A percentile compares a stretch with the other conserved stretches of the same genome.
Conservation (phyloP, 2,888 invertebrate genomes). For the Epinotia demarniana region DNA sequence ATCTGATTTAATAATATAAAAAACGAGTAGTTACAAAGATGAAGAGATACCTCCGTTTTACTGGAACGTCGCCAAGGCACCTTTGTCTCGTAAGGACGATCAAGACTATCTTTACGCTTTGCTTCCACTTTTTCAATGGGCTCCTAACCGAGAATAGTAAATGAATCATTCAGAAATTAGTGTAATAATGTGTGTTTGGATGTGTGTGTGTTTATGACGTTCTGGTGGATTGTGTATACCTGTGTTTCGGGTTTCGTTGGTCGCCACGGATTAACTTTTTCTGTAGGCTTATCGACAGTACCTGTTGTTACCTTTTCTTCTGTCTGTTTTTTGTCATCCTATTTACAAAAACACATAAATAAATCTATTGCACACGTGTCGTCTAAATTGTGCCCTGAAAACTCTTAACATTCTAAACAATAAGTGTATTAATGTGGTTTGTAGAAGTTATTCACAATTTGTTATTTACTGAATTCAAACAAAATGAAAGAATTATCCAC, state of each 20-base stretch:
- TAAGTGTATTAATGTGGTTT: conserved; percentile 18
- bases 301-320: conserved; percentile 66
- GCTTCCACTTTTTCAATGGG: conserved; percentile 60
- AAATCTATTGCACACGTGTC: conserved; percentile 46
- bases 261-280: conserved; percentile 75
- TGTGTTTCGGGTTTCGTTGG: conserved; percentile 71
- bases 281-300: conserved; percentile 71
- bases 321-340: conserved; percentile 68
- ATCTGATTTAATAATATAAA: background rate
- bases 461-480: conserved; percentile 45
- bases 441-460: conserved; percentile 40
- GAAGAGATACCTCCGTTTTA: conserved; percentile 56
- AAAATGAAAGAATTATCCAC: conserved; percentile 33
- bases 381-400: conserved; percentile 35
- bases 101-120: conserved; percentile 64
- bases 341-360: conserved; percentile 69
- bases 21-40: conserved; percentile 18
- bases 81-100: conserved; percentile 53
- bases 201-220: conserved; percentile 61
- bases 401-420: conserved; percentile 31
- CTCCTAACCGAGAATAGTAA: conserved; percentile 59
- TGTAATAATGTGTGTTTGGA: conserved; percentile 51
- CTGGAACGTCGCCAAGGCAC: conserved; percentile 58
- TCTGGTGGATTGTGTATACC: conserved; percentile 56
- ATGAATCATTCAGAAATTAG: conserved; percentile 35